These are phyloP conservation scores for Bagarius yarrelli DNA, from an alignment of 2,113 vertebrate species.

Conservation along the genomic window DNA sequence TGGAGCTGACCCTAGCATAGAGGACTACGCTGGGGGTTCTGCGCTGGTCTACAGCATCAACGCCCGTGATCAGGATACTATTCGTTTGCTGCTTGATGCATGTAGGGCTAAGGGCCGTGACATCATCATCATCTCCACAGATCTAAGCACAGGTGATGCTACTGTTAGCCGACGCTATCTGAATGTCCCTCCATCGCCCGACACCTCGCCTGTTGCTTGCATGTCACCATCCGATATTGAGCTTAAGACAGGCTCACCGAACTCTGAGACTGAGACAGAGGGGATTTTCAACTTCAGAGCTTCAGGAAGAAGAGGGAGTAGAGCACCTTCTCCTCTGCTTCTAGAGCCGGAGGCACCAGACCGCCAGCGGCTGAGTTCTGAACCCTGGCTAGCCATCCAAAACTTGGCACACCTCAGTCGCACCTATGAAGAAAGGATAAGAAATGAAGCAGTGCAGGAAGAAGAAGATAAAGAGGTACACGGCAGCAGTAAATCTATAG, in stretches of 20 bases:
- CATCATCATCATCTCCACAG: constrained; percentile 70
- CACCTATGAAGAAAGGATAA: constrained; percentile 56
- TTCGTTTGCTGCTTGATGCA: constrained; percentile 66
- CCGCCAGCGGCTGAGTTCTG: constrained; percentile 59
- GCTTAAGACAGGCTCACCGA: constrained; percentile 65
- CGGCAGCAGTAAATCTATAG: background rate
- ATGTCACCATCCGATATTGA: constrained; percentile 73
- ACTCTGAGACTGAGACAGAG: constrained; percentile 57
- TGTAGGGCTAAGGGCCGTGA: constrained; percentile 64
- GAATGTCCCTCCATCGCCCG: constrained; percentile 61
- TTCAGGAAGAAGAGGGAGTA: constrained; percentile 48
- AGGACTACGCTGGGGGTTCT: constrained; percentile 67
- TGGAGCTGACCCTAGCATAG: constrained; percentile 67
- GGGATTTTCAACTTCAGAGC: constrained; percentile 68
- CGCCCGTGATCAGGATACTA: constrained; percentile 59
- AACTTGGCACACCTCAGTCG: constrained; percentile 61
- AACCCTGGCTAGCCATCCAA: constrained; percentile 64
- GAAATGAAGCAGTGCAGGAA: constrained; percentile 31
- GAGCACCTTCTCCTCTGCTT: constrained; percentile 35
- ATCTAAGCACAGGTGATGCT: constrained; percentile 52
- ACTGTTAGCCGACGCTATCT: constrained; percentile 62
- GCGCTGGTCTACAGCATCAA: constrained; percentile 71
- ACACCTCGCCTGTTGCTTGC: constrained; percentile 64
- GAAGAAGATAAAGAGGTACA: constrained; percentile 18
- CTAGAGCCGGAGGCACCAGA: constrained; percentile 34